These are phyloP conservation scores for Oopsacas minuta DNA, from an alignment of 37 sponge, comb jelly and placozoan species.

Conservation along the genomic window DNA sequence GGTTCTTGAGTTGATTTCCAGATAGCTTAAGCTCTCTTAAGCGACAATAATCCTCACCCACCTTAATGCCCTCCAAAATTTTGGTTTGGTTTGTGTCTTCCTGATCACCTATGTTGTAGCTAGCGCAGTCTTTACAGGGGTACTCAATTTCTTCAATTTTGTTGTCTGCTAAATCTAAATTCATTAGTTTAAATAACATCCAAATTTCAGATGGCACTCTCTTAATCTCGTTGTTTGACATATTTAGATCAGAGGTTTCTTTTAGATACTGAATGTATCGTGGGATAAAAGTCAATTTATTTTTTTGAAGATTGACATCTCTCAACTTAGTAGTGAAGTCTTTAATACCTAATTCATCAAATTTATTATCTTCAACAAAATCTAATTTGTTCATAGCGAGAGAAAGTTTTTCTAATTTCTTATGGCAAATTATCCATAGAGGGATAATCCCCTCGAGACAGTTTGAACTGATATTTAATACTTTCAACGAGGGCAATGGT, in stretches of 20 bases:
- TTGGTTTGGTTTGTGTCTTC: not conserved
- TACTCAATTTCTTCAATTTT: not conserved
- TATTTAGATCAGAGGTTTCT: not conserved
- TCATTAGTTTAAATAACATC: not conserved
- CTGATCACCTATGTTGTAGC: not conserved
- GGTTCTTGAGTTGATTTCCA: not conserved
- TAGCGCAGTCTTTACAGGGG: not conserved
- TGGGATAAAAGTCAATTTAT: not conserved
- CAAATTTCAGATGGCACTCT: not conserved
- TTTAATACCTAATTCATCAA: not conserved
- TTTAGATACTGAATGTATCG: not conserved
- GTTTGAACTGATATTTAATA: conserved; percentile 1
- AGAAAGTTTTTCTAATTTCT: not conserved
- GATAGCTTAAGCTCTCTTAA: conserved; percentile 7
- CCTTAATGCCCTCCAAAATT: not conserved
- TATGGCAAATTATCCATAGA: conserved; percentile 13
- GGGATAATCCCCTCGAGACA: not conserved
- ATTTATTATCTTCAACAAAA: not conserved
- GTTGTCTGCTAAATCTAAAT: not conserved
- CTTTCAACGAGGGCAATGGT: not conserved
- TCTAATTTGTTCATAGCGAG: not conserved
- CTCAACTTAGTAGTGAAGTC: not conserved
- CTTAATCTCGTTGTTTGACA: not conserved
- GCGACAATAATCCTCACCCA: not conserved
- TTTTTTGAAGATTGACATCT: not conserved